A percentile compares a stretch with the other conserved stretches of the same genome.
phyloP scores from a whole-genome alignment of 2,888 invertebrate species.

The Drosophila atroscutellata region DNA sequence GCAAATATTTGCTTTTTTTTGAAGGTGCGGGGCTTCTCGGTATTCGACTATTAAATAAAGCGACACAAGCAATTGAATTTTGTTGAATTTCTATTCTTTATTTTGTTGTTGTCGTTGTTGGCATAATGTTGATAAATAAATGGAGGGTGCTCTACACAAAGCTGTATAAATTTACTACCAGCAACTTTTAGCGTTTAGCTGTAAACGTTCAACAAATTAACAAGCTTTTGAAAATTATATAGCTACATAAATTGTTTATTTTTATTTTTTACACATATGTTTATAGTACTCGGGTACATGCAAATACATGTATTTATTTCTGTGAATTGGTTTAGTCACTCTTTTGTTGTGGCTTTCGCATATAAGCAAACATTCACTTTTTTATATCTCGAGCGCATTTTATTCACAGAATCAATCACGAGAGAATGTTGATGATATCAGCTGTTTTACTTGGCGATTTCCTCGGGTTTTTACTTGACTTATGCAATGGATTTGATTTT shows the following conservation, averaged over 20 bases:
- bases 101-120: neutral
- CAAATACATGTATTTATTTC: neutral
- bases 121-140: conserved; percentile 18
- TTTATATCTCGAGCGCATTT: conserved; percentile 34
- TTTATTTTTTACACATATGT: neutral
- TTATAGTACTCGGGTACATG: neutral
- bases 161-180: conserved; percentile 1
- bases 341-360: conserved; percentile 5
- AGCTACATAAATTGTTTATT: neutral
- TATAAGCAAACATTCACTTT: too few relatives aligned
- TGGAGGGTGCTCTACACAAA: conserved; percentile 1
- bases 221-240: conserved; percentile 43
- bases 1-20: conserved; percentile 57
- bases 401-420: conserved; percentile 51
- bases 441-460: conserved; percentile 59
- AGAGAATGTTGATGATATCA: conserved; percentile 34
- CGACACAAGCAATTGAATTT: conserved; percentile 44
- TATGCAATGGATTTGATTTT: conserved; percentile 73
- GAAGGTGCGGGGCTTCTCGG: conserved; percentile 33
- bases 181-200: conserved; percentile 1
- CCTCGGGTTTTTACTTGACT: conserved; percentile 55
- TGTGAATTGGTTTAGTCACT: conserved; percentile 36
- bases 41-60: conserved; percentile 36
- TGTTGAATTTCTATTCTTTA: conserved; percentile 16
- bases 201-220: conserved; percentile 63